Conservation (phyloP, 2,113 vertebrate species). For the Rhombomys opimus region DNA sequence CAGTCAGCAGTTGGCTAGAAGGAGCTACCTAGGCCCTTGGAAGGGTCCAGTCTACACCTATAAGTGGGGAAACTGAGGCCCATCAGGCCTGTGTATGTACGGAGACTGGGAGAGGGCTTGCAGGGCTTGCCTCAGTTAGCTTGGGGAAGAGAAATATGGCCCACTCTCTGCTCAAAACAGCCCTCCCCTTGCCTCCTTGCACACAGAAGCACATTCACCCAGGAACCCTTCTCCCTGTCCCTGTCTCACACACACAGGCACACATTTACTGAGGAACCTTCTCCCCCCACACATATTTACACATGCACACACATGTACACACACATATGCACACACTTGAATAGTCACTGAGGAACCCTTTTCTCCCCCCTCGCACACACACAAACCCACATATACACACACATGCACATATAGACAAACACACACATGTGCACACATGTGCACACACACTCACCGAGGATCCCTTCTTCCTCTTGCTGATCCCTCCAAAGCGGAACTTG, state of each 20-base stretch:
- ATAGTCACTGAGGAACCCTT: rapidly evolving
- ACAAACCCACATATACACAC: rapidly evolving
- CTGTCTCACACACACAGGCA: no score
- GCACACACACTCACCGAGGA: constrained; percentile 90
- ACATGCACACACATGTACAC: no score
- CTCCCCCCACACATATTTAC: no score
- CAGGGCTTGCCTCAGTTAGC: not conserved
- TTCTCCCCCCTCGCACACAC: not conserved
- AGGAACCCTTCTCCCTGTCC: not conserved
- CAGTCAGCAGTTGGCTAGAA: not conserved
- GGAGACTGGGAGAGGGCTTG: no score
- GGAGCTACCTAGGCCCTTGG: not conserved
- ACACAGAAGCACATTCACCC: not conserved
- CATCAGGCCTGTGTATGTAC: no score
- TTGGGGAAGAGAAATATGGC: not conserved
- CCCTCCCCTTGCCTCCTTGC: not conserved
- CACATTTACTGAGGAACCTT: no score
- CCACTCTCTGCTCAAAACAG: not conserved
- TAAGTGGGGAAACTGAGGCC: not conserved
- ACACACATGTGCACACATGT: rapidly evolving
- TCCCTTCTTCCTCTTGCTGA: constrained; percentile 96
- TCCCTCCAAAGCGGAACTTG: constrained; percentile 94
- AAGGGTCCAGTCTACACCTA: not conserved
- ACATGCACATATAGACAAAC: rapidly evolving
- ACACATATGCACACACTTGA: rapidly evolving